Percentiles rank a stretch among this genome's conserved stretches.
These are phyloP conservation scores for Acleris sparsana DNA, from an alignment of 2,888 invertebrate species.

Conservation along the genomic window DNA sequence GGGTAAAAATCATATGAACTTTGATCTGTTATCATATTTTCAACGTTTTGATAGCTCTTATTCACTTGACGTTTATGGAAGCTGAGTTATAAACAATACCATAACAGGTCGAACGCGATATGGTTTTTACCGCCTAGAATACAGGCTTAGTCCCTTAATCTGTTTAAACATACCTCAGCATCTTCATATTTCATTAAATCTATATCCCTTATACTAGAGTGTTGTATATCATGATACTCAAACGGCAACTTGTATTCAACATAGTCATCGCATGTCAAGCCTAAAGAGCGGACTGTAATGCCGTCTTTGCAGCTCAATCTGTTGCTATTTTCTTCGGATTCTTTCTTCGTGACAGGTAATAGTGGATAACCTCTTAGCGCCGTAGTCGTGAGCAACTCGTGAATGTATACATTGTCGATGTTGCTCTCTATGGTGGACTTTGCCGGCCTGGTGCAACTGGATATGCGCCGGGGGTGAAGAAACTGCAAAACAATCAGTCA, in stretches of 20 bases:
- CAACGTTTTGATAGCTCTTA: too few relatives aligned
- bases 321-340: constrained; percentile 39
- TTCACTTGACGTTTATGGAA: too few relatives aligned
- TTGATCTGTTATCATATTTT: too few relatives aligned
- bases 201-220: constrained; percentile 62
- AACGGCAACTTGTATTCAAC: constrained; percentile 60
- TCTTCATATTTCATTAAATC: constrained; percentile 65
- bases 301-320: constrained; percentile 47
- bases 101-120: too few relatives aligned
- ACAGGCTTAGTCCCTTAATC: too few relatives aligned
- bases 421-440: constrained; percentile 57
- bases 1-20: too few relatives aligned
- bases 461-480: constrained; percentile 68
- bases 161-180: constrained; percentile 50
- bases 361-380: constrained; percentile 36
- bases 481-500: constrained; percentile 56
- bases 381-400: constrained; percentile 49
- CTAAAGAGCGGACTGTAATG: constrained; percentile 56
- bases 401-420: constrained; percentile 60
- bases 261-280: constrained; percentile 71
- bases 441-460: constrained; percentile 66
- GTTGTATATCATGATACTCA: constrained; percentile 52
- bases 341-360: constrained; percentile 1
- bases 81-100: too few relatives aligned
- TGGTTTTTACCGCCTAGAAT: too few relatives aligned